phyloP scores from a whole-genome alignment of 2,888 invertebrate genomes.

The Himalopsyche anomala region DNA sequence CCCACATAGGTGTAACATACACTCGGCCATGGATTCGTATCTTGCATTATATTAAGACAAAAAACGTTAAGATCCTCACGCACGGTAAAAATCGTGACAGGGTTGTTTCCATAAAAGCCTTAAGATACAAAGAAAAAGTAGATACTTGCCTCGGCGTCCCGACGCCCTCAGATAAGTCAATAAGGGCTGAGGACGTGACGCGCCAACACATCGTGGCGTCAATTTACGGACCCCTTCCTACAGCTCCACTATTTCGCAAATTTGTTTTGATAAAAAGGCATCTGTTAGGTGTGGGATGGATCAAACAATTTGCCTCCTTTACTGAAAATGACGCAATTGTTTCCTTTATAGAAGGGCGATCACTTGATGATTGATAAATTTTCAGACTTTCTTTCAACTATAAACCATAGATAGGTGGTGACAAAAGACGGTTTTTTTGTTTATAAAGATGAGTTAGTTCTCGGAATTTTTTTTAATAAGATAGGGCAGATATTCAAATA shows the following conservation, averaged over 20 bases:
- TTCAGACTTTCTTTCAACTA: not conserved
- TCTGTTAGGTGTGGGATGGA: conserved; percentile 19
- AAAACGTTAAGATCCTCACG: conserved; percentile 11
- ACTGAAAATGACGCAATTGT: conserved; percentile 19
- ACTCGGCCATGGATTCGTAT: not conserved
- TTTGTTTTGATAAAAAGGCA: conserved; percentile 34
- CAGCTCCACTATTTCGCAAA: conserved; percentile 25
- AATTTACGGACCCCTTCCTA: conserved; percentile 25
- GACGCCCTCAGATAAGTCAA: conserved; percentile 24
- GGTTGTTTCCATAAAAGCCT: conserved; percentile 26
- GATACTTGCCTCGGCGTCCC: conserved; percentile 22
- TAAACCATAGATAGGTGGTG: too few species aligned
- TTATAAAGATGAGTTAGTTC: too few species aligned
- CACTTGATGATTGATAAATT: conserved; percentile 9
- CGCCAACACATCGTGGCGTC: conserved; percentile 34
- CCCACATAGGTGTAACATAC: not conserved
- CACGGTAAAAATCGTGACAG: conserved; percentile 16
- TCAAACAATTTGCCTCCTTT: conserved; percentile 16
- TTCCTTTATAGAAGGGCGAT: conserved; percentile 11
- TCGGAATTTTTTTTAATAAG: too few species aligned
- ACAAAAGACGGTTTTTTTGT: too few species aligned
- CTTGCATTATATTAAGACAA: conserved; percentile 34
- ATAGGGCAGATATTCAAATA: too few species aligned
- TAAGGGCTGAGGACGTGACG: conserved; percentile 31
- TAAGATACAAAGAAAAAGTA: conserved; percentile 31